Evolutionary conservation across 2,797 vertebrate genomes (phyloP).

Genomic region (Antennarius maculatus): DNA sequence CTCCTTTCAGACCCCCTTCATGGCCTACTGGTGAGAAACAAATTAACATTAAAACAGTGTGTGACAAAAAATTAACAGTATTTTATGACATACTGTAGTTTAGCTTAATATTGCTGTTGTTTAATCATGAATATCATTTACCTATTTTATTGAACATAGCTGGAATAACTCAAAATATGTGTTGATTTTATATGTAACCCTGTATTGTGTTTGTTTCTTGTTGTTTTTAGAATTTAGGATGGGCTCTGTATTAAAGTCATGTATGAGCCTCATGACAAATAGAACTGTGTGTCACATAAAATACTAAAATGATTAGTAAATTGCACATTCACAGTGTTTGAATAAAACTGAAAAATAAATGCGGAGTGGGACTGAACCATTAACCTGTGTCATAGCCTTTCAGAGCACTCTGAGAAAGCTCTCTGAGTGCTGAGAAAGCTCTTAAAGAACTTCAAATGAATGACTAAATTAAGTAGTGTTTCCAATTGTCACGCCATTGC

Average conservation of each 20-base stretch:
- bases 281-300: not conserved
- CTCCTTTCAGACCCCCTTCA: conserved; percentile 92
- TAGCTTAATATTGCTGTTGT: not conserved
- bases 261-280: no score
- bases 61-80: conserved; percentile 1
- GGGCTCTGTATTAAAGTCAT: no score
- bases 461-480: conserved; percentile 2
- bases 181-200: not conserved
- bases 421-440: not conserved
- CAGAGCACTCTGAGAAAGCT: not conserved
- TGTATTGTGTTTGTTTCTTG: not conserved
- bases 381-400: not conserved
- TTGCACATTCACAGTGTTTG: not conserved
- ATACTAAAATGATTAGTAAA: not conserved
- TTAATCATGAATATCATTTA: not conserved
- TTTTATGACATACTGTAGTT: not conserved
- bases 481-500: not conserved
- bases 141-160: not conserved
- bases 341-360: not conserved
- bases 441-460: not conserved
- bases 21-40: conserved; percentile 89
- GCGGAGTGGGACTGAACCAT: not conserved
- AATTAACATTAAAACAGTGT: not conserved
- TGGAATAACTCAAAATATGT: not conserved
- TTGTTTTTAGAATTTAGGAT: no score